Percentiles rank a stretch among this genome's conserved stretches.
Evolutionary conservation across 64 coral and sea anemone species (phyloP).

Genomic region (Montipora cactus): DNA sequence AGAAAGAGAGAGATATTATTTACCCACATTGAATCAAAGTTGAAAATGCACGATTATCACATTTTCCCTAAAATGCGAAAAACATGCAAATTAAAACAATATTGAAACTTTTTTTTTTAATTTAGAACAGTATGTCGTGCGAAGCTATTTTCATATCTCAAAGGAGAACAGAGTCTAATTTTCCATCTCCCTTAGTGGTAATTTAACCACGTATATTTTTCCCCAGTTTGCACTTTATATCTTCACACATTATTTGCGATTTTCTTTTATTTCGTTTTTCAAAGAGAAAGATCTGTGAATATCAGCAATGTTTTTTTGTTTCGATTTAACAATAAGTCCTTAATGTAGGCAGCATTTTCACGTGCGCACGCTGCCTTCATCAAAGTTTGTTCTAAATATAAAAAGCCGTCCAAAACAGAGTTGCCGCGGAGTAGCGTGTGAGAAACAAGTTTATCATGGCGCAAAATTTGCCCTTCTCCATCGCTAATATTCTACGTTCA

Average conservation of each 20-base stretch:
- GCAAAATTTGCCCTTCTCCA: constrained; percentile 22
- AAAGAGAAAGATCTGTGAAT: constrained; percentile 16
- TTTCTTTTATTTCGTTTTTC: constrained; percentile 19
- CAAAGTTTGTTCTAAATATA: background rate
- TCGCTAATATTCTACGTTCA: constrained; percentile 47
- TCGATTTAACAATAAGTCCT: constrained; percentile 48
- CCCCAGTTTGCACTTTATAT: background rate
- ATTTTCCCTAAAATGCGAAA: background rate
- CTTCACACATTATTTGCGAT: constrained; percentile 7
- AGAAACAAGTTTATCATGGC: background rate
- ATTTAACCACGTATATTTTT: background rate
- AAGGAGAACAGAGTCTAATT: background rate
- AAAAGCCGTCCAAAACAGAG: background rate
- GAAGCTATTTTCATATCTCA: background rate
- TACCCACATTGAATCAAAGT: background rate
- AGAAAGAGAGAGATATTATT: background rate
- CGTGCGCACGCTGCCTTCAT: background rate
- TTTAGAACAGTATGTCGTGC: background rate
- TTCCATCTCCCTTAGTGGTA: background rate
- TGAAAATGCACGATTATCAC: background rate
- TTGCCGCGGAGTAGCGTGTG: background rate
- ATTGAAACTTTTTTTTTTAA: background rate
- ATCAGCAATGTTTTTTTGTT: background rate
- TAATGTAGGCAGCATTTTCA: constrained; percentile 45
- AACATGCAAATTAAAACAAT: background rate